Conservation (phyloP, 2,113 vertebrate species). For the Nematolebias whitei region DNA sequence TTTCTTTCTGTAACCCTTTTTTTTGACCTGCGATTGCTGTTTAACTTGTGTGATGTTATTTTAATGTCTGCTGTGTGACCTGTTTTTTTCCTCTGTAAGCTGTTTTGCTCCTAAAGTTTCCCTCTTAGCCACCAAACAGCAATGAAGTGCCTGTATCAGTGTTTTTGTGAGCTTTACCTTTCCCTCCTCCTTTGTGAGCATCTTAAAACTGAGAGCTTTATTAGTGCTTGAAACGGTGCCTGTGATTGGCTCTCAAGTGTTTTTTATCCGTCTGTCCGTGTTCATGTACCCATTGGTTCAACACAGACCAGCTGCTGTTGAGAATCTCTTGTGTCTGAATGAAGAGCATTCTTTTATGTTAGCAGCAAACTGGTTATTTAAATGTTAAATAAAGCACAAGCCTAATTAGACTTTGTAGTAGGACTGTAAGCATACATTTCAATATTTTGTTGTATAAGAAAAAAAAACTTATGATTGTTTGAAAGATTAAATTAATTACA, state of each 20-base stretch:
- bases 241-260: conserved; percentile 56
- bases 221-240: conserved; percentile 63
- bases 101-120: conserved; percentile 34
- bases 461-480: background rate
- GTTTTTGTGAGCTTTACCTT: conserved; percentile 83
- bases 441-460: too few relatives aligned
- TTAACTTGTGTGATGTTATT: conserved; percentile 49
- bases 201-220: conserved; percentile 59
- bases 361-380: background rate
- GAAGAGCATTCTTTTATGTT: too few relatives aligned
- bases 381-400: background rate
- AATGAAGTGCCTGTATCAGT: conserved; percentile 67
- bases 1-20: conserved; percentile 47
- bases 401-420: background rate
- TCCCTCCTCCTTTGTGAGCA: conserved; percentile 76
- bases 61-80: conserved; percentile 58
- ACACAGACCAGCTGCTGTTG: background rate
- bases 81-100: conserved; percentile 42
- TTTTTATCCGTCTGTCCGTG: conserved; percentile 22
- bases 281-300: conserved; percentile 31
- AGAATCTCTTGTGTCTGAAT: conserved; percentile 4
- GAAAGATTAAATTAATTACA: background rate
- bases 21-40: conserved; percentile 51
- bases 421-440: background rate
- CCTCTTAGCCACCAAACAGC: conserved; percentile 44